Conservation (phyloP, 2,113 vertebrate genomes). For the Taxidea taxus region DNA sequence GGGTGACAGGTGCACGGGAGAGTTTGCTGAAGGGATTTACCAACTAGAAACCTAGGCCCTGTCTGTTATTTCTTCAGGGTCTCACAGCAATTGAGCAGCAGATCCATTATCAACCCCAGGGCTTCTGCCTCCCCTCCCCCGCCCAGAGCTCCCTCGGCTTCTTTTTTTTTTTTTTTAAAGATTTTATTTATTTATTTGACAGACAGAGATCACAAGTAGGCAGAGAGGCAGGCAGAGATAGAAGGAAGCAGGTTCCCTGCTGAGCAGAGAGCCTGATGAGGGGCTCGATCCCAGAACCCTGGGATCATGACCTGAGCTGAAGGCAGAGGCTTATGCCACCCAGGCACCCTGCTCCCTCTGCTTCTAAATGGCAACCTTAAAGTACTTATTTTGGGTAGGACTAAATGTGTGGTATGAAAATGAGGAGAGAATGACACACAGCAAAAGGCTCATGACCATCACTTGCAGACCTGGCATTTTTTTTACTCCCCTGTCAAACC, state of each 20-base stretch:
- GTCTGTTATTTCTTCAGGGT: not conserved
- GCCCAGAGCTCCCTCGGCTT: not conserved
- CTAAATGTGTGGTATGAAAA: not conserved
- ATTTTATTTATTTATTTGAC: too few species aligned
- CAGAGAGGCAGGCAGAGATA: too few species aligned
- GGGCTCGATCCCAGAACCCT: too few species aligned
- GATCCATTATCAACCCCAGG: not conserved
- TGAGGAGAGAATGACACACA: not conserved
- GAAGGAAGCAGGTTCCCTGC: too few species aligned
- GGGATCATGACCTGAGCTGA: too few species aligned
- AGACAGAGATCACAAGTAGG: too few species aligned
- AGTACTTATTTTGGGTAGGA: not conserved
- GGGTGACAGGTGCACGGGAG: not conserved
- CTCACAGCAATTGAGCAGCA: not conserved
- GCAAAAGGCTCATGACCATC: not conserved
- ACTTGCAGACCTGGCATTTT: not conserved
- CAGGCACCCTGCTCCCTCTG: too few species aligned
- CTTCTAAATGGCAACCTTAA: not conserved
- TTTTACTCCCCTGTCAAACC: not conserved
- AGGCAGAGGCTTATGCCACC: too few species aligned
- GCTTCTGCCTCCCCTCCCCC: not conserved
- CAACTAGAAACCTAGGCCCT: not conserved
- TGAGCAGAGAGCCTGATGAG: too few species aligned
- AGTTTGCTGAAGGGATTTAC: not conserved
- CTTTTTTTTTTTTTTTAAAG: too few species aligned